phyloP scores from a whole-genome alignment of 2,888 invertebrate genomes.

The Drosophila nigritarsus region DNA sequence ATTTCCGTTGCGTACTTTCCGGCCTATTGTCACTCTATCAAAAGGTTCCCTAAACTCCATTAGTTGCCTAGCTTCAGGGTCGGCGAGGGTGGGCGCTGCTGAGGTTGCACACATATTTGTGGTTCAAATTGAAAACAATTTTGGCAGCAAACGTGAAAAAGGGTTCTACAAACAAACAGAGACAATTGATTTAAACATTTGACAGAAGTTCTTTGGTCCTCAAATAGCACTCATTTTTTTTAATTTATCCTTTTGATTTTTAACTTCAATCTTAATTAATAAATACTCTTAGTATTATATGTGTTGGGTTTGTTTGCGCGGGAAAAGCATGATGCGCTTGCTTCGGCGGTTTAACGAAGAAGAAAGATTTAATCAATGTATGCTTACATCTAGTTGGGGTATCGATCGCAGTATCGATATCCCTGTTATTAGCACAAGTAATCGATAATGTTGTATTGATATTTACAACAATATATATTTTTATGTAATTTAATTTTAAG shows the following conservation, averaged over 20 bases:
- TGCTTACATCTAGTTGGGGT: too few relatives aligned
- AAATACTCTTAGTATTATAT: neutral
- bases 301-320: too few relatives aligned
- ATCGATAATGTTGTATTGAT: too few relatives aligned
- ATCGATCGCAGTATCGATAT: too few relatives aligned
- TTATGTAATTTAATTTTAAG: neutral
- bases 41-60: constrained; percentile 53
- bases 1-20: constrained; percentile 61
- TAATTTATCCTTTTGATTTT: neutral
- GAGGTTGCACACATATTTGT: constrained; percentile 38
- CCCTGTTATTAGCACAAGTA: too few relatives aligned
- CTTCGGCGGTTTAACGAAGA: too few relatives aligned
- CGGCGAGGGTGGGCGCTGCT: neutral
- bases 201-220: neutral
- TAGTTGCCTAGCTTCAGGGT: constrained; percentile 7
- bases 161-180: constrained; percentile 59
- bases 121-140: constrained; percentile 65
- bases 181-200: constrained; percentile 13
- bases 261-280: neutral
- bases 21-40: constrained; percentile 70
- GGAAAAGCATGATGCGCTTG: too few relatives aligned
- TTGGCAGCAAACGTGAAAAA: constrained; percentile 36
- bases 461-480: too few relatives aligned
- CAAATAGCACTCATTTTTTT: neutral
- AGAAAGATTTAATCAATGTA: too few relatives aligned